Base-by-base conservation (phyloP, 1,140 invertebrate genomes). In the Ctenoplectra terminalis region DNA sequence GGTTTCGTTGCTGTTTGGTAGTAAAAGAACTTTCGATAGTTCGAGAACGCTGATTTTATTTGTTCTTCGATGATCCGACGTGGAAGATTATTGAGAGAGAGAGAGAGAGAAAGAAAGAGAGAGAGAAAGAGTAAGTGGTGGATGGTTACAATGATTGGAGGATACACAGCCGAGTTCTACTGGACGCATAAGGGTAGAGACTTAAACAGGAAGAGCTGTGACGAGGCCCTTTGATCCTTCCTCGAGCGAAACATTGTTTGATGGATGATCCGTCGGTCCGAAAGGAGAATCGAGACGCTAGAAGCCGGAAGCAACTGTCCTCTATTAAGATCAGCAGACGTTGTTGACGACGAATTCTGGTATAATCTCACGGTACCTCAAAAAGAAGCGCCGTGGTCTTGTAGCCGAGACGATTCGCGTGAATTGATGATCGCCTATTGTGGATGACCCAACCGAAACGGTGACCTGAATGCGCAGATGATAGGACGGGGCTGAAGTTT, bases 141-240 rank as follows among this genome's bases (percentile, higher is more conserved):
- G n/a, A n/a, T n/a, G n/a, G n/a, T n/a, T n/a, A n/a, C n/a, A n/a
- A 5, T 8, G 17, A 64, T 8, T 17, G 37, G 23, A 17, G 37
- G 7, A 40, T n/a, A 6, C 1, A 7, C n/a, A n/a, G 23, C 31
- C 31, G 9, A 11, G 1, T 3, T 17, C 29, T 5, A 20, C 50
- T 23, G 31, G 4, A 40, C 34, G 69, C 50, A 20, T 29, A 17
- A 40, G 70, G 54, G 29, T 11, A 6, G 37, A 13, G 15, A 17
- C 23, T 71, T 29, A 2, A 20, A 26, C 31, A 20, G 50, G 50
- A 54, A 71, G 17, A 31, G 37, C 40, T 29, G 20, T n/a, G 63
- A 26, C 63, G n/a, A n/a, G n/a, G 46, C 26, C 15, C 66, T 69
- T 69, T 50, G 1, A 70, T 63, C 61, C 37, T 63, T n/a, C 61